phyloP scores from a whole-genome alignment of 2,113 vertebrate species.

The Varanus komodoensis region DNA sequence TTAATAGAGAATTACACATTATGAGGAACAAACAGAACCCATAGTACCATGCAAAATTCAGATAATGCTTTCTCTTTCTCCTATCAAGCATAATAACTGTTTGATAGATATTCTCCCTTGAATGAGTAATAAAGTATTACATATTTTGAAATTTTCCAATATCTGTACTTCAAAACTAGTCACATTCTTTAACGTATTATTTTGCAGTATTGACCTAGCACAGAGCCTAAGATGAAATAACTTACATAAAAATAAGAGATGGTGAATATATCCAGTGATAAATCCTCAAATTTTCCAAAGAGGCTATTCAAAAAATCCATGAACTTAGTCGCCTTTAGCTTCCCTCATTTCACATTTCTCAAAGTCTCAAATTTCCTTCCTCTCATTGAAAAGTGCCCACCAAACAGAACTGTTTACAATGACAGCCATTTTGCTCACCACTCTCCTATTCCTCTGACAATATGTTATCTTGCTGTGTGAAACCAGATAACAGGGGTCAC shows the following conservation, averaged over 20 bases:
- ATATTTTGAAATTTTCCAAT: neutral
- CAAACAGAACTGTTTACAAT: neutral
- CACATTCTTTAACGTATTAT: neutral
- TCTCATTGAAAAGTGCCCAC: neutral
- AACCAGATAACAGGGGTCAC: neutral
- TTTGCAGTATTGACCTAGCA: neutral
- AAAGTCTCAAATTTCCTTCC: neutral
- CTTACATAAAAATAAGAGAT: neutral
- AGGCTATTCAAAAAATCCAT: neutral
- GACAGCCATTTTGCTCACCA: neutral
- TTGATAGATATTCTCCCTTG: neutral
- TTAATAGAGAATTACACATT: neutral
- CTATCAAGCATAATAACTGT: neutral
- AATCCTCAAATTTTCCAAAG: neutral
- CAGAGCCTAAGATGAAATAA: neutral
- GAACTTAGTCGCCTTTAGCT: neutral
- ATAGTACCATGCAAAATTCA: neutral
- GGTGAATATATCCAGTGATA: neutral
- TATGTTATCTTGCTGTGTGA: neutral
- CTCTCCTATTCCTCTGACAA: neutral
- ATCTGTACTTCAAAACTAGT: neutral
- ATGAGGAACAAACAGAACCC: neutral
- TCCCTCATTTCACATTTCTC: neutral
- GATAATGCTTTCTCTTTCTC: neutral
- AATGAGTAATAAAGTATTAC: neutral